A percentile compares a stretch with the other conserved stretches of the same genome.
These are phyloP conservation scores for Kryptolebias marmoratus DNA, from an alignment of 2,113 vertebrate genomes.

Conservation along the genomic window DNA sequence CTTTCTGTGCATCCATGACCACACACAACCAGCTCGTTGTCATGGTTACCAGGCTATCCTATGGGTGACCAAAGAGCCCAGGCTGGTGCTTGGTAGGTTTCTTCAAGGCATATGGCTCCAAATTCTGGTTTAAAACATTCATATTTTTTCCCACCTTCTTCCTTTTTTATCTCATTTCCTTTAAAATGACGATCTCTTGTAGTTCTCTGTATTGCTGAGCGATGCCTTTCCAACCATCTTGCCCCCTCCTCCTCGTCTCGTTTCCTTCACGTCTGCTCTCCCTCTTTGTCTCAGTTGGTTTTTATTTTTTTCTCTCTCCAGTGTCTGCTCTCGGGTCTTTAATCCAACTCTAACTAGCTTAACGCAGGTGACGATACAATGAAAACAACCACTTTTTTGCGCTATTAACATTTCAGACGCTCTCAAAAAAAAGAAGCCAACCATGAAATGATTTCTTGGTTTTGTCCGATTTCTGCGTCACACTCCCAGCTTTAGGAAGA, in stretches of 20 bases:
- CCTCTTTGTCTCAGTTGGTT: background rate
- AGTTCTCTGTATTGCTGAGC: constrained; percentile 50
- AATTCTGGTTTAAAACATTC: background rate
- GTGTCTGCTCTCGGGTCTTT: background rate
- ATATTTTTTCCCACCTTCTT: constrained; percentile 5
- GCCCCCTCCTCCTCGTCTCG: background rate
- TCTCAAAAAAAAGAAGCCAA: no score
- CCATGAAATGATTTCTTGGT: no score
- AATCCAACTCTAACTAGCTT: constrained; percentile 22
- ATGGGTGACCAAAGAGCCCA: constrained; percentile 64
- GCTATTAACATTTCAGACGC: no score
- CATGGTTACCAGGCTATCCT: constrained; percentile 72
- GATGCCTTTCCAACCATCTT: constrained; percentile 56
- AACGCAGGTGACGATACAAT: constrained; percentile 1
- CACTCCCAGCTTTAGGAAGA: no score
- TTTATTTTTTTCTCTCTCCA: constrained; percentile 1
- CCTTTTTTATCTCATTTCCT: constrained; percentile 23
- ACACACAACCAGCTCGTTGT: constrained; percentile 54
- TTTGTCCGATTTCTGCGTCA: no score
- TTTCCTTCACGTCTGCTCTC: constrained; percentile 2
- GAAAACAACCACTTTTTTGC: no score
- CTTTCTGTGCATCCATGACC: constrained; percentile 34
- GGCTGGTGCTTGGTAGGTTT: constrained; percentile 34
- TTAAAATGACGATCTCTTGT: constrained; percentile 28
- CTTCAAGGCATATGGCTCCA: constrained; percentile 21